Percentiles rank a stretch among this genome's conserved stretches.
Evolutionary conservation across 2,888 invertebrate species (phyloP).

Genomic region (Ochlodes sylvanus): DNA sequence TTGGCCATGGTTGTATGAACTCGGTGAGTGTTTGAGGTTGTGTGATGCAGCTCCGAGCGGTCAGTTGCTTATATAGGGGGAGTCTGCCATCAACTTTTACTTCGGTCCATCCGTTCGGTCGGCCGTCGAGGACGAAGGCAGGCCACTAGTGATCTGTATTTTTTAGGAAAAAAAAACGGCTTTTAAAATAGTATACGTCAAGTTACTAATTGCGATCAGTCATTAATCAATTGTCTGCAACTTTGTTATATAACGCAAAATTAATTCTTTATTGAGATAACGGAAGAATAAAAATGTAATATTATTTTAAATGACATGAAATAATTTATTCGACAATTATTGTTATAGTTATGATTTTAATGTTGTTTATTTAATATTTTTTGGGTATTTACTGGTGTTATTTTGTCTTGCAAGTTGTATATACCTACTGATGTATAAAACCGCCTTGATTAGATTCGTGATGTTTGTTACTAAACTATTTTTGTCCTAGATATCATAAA

Average conservation of each 20-base stretch:
- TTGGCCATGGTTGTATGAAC: conserved; percentile 72
- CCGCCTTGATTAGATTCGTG: no score
- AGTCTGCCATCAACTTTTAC: conserved; percentile 78
- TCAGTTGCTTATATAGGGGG: conserved; percentile 72
- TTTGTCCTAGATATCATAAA: no score
- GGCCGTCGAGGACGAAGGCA: conserved; percentile 68
- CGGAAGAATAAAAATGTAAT: neutral
- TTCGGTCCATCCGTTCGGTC: conserved; percentile 62
- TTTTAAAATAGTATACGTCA: conserved; percentile 7
- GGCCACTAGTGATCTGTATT: conserved; percentile 69
- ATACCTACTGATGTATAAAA: no score
- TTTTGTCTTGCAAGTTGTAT: no score
- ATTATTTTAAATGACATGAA: neutral
- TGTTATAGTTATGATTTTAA: no score
- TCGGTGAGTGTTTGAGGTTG: conserved; percentile 62
- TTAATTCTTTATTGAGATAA: neutral
- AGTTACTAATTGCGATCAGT: neutral
- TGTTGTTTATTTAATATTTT: no score
- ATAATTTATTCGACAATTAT: no score
- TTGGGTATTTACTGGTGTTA: no score
- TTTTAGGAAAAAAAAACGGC: conserved; percentile 17
- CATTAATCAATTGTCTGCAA: neutral
- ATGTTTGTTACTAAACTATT: no score
- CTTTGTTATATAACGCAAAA: neutral
- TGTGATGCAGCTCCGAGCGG: conserved; percentile 64